phyloP scores from a whole-genome alignment of 2,797 vertebrate species.

The Parambassis ranga region DNA sequence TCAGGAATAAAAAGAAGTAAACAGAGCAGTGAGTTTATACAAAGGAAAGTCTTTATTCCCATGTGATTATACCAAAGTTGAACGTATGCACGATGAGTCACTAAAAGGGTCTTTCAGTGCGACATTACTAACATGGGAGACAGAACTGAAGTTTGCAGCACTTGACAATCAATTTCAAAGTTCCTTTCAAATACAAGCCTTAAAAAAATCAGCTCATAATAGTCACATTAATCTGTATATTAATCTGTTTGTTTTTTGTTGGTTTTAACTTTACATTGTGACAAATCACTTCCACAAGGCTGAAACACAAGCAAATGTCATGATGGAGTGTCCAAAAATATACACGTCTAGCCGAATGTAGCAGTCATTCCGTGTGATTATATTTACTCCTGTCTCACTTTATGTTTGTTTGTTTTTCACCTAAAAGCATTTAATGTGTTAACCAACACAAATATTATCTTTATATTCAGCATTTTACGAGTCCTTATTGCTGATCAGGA shows the following conservation, averaged over 20 bases:
- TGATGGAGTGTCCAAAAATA: slow-evolving; percentile 10
- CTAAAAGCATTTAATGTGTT: slow-evolving; percentile 36
- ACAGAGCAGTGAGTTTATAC: slow-evolving; percentile 36
- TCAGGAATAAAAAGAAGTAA: slow-evolving; percentile 41
- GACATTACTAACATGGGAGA: slow-evolving; percentile 18
- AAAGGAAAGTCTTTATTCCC: slow-evolving; percentile 54
- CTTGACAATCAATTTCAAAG: neutral
- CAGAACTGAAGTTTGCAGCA: slow-evolving; percentile 24
- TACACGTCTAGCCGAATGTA: slow-evolving; percentile 29
- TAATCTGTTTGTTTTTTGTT: neutral
- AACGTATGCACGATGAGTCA: neutral
- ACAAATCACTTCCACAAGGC: neutral
- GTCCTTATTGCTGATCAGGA: slow-evolving; percentile 59
- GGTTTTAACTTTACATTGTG: neutral
- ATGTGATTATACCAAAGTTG: slow-evolving; percentile 24
- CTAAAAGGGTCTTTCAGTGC: slow-evolving; percentile 1
- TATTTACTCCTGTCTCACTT: slow-evolving; percentile 55
- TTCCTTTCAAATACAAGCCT: too few relatives aligned
- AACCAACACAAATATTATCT: slow-evolving; percentile 30
- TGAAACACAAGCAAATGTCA: neutral
- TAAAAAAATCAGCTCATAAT: neutral
- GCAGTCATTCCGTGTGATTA: slow-evolving; percentile 29
- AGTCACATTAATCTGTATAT: neutral
- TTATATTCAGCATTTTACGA: slow-evolving; percentile 55
- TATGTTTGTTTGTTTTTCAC: slow-evolving; percentile 38